Percentiles rank a stretch among this genome's conserved stretches.
Conservation (phyloP, 2,113 vertebrate genomes). For the Platichthys flesus region DNA sequence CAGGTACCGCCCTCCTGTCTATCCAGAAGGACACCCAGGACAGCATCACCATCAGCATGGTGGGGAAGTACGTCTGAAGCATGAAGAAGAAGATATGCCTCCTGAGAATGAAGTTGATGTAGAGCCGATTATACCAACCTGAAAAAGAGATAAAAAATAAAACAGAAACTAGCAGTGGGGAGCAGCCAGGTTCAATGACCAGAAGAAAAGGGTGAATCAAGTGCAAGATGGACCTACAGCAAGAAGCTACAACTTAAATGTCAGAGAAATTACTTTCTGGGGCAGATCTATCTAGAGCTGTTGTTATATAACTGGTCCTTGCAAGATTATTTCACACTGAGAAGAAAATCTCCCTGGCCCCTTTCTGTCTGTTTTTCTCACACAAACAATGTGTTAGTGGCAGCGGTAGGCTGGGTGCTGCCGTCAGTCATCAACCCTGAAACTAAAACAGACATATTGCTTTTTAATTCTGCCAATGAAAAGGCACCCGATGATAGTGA, state of each 20-base stretch:
- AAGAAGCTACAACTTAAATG: conserved; percentile 3
- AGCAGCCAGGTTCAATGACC: neutral
- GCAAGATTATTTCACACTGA: conserved; percentile 42
- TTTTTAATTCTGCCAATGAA: too few species aligned
- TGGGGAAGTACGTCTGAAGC: conserved; percentile 94
- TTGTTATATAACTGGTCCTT: conserved; percentile 34
- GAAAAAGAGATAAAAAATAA: conserved; percentile 45
- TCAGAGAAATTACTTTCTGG: neutral
- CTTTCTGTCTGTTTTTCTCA: neutral
- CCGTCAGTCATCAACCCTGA: too few species aligned
- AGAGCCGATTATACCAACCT: conserved; percentile 95
- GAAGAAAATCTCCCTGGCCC: conserved; percentile 25
- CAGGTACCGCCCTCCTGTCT: conserved; percentile 90
- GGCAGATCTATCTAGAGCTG: conserved; percentile 5
- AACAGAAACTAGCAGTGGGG: neutral
- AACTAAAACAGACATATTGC: too few species aligned
- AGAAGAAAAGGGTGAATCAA: neutral
- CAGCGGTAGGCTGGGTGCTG: too few species aligned
- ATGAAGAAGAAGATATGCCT: conserved; percentile 96
- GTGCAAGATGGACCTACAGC: conserved; percentile 1
- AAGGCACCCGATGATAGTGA: too few species aligned
- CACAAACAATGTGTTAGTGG: neutral
- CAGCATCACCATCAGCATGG: conserved; percentile 95
- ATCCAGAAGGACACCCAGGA: conserved; percentile 97
- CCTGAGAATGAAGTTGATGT: conserved; percentile 93